Conservation (phyloP, 2,888 invertebrate species). For the Cheilosia scutellata region DNA sequence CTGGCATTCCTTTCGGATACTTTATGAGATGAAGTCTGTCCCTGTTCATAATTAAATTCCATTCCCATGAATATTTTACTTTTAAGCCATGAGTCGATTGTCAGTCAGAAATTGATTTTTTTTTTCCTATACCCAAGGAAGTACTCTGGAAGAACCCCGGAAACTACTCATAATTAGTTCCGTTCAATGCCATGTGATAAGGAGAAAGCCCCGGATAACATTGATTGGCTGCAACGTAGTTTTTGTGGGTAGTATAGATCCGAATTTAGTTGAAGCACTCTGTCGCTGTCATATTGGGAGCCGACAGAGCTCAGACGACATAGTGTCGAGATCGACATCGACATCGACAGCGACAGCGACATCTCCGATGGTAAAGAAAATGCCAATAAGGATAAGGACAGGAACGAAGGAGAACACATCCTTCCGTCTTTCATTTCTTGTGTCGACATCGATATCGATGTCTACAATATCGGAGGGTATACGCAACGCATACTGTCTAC, state of each 20-base stretch:
- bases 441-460: conserved; percentile 58
- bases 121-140: conserved; percentile 1
- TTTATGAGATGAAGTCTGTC: not conserved
- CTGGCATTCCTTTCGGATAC: conserved; percentile 47
- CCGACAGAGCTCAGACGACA: conserved; percentile 12
- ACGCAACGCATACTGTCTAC: not conserved
- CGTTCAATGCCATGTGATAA: conserved; percentile 72
- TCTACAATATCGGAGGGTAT: not conserved
- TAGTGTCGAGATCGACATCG: not conserved
- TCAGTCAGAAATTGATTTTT: conserved; percentile 65
- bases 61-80: conserved; percentile 49
- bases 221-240: conserved; percentile 61
- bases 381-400: conserved; percentile 63
- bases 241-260: conserved; percentile 15
- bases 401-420: conserved; percentile 69
- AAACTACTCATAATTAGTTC: conserved; percentile 76
- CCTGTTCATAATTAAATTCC: conserved; percentile 68
- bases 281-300: conserved; percentile 51
- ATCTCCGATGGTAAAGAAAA: conserved; percentile 38
- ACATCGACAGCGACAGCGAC: not conserved
- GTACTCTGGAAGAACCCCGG: conserved; percentile 30
- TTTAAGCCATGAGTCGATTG: conserved; percentile 51
- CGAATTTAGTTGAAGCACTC: conserved; percentile 39
- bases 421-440: conserved; percentile 73
- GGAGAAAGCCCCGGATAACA: conserved; percentile 42